Base-by-base conservation (phyloP, 2,888 invertebrate genomes). In the Morpho deidamia region DNA sequence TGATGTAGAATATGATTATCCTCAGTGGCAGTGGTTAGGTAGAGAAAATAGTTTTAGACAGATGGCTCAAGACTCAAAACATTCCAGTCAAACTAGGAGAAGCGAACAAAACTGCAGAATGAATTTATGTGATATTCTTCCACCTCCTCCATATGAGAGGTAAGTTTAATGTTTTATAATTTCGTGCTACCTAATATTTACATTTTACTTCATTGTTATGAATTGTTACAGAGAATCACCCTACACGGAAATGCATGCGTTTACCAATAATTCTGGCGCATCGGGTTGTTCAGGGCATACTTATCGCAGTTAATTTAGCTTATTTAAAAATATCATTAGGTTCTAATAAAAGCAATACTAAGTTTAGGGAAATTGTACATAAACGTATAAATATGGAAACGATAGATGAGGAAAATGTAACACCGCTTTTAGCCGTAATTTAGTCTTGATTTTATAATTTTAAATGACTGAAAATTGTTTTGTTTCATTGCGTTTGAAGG, bases 341-440 rank as follows among this genome's bases (percentile, higher is more conserved):
- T 75, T 70, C 76, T 85, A 86, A 83, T 70, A 61, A 72, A 86
- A 89, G 88, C 88, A 89, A 89, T 88, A 89, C 68, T 84, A 83
- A 68, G 66, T 67, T 65, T 76, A 78, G 67, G 64, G 56, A 70
- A 32, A 71, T 65, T 85, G 85, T 87, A 86, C 68, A 86, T 84
- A 79, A 49, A 59, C 59, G 78, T 81, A 80, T 69, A 76, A 81
- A 64, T 62, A 62, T 72, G 23, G 23, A 23, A 23, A 23, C 23
- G 23, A 23, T 75, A 70, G 67, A 73, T 77, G 76, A 68, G 61
- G 68, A 67, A 60, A 64, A 63, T 68, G 65, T 71, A 63, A 71
- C 70, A 75, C 71, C 70, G 73, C 65, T 53, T 33, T 40, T 39
- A 44, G 51, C 8, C 11, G 32, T 48, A 40, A 34, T 10, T 41